Percentiles rank a stretch among this genome's conserved stretches.
Conservation (phyloP, 2,113 vertebrate genomes). For the Nannobrachium achirus region DNA sequence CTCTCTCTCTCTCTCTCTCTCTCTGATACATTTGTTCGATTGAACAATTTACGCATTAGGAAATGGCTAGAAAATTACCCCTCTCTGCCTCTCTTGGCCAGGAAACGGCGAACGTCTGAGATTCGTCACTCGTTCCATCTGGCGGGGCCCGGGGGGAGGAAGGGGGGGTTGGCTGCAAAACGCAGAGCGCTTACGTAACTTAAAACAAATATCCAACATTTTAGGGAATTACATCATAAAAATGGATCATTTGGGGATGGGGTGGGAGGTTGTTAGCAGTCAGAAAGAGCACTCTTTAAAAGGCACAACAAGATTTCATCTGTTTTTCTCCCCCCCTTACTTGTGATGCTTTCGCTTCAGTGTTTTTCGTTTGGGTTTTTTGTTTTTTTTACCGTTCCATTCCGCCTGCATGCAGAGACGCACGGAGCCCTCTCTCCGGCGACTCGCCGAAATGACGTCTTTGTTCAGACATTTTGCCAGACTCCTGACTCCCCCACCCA, state of each 20-base stretch:
- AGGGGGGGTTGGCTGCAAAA: conserved; percentile 34
- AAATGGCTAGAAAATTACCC: conserved; percentile 45
- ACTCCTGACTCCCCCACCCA: not conserved
- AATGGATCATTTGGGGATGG: conserved; percentile 40
- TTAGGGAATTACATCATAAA: conserved; percentile 68
- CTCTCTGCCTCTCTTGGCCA: conserved; percentile 35
- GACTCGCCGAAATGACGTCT: conserved; percentile 47
- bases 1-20: not conserved
- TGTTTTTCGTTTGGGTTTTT: not conserved
- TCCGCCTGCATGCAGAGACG: conserved; percentile 23
- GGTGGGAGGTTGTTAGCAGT: too few relatives aligned
- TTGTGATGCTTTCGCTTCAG: too few relatives aligned
- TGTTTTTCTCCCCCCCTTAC: not conserved
- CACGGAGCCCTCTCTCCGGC: conserved; percentile 24
- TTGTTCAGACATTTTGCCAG: conserved; percentile 43
- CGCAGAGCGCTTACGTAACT: conserved; percentile 63
- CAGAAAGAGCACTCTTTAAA: too few relatives aligned
- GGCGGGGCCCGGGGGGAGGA: conserved; percentile 54
- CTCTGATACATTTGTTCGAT: conserved; percentile 37
- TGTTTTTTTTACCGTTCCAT: not conserved
- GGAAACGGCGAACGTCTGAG: conserved; percentile 61
- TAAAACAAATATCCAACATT: conserved; percentile 73
- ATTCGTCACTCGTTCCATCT: conserved; percentile 73
- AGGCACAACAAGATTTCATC: not conserved
- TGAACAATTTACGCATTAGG: conserved; percentile 53